A percentile compares a stretch with the other conserved stretches of the same genome.
These are phyloP conservation scores for Augiades crinisus DNA, from an alignment of 2,888 invertebrate species.

Conservation along the genomic window DNA sequence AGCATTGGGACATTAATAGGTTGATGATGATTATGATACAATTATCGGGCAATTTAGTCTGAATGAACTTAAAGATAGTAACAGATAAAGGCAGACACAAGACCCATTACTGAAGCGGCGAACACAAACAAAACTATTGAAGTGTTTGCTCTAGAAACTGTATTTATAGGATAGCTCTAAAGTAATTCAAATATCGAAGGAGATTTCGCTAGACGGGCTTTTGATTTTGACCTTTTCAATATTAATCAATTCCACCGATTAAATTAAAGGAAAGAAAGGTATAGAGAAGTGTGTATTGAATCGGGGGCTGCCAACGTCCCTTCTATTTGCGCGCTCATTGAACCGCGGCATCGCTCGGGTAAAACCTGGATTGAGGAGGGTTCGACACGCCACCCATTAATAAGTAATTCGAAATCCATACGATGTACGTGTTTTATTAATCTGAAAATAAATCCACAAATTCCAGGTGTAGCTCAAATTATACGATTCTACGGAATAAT, in stretches of 20 bases:
- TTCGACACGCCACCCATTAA: conserved; percentile 13
- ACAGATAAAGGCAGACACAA: neutral
- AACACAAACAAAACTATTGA: conserved; percentile 2
- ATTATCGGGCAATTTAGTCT: too few relatives aligned
- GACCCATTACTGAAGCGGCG: neutral
- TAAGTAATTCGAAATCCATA: conserved; percentile 14
- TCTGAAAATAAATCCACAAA: conserved; percentile 6
- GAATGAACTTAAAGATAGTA: too few relatives aligned
- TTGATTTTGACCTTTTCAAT: neutral
- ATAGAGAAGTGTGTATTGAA: conserved; percentile 10
- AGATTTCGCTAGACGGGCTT: neutral
- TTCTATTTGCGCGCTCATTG: conserved; percentile 1
- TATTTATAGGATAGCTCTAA: neutral
- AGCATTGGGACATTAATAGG: too few relatives aligned
- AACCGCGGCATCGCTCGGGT: conserved; percentile 4
- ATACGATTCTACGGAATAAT: conserved; percentile 2
- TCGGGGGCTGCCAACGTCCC: neutral
- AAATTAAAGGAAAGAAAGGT: neutral
- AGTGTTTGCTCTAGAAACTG: neutral
- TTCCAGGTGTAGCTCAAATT: neutral
- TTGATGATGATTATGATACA: too few relatives aligned
- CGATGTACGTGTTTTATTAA: neutral
- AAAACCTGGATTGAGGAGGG: conserved; percentile 13
- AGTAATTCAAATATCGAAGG: neutral
- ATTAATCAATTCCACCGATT: neutral